Base-by-base conservation (phyloP, 2,888 invertebrate species). In the Machimus atricapillus region DNA sequence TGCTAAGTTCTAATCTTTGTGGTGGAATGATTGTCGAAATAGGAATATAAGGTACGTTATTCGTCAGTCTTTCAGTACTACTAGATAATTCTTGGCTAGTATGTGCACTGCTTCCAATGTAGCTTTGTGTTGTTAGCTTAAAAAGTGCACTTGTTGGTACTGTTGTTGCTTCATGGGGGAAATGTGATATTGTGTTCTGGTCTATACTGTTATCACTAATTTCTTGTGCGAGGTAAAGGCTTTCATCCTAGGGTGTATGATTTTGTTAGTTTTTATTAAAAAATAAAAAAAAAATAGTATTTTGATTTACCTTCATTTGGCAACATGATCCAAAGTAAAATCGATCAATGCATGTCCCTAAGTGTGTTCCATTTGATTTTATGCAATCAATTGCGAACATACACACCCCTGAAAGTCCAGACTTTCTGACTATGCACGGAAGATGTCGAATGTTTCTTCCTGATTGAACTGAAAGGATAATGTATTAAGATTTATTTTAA, bases 311-410 rank as follows among this genome's bases (percentile, higher is more conserved):
- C 89, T 95, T 95, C 87, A 97, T 94, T 90, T 96, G 96, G 91
- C 98, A 98, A 91, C 98, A 98, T 46, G 97, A 97, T 86, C 98
- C 98, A 91, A 98, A 98, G 93, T 97, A 98, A 92, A 98, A 98
- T 89, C 97, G 95, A 93, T 98, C 98, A 90, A 98, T 97, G 92
- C 98, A 98, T 1, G 97, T 97, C 43, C 97, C 98, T 89, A 98
- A 93, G 90, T 98, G 98, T 0, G 97, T 96, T 73, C 98, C 98
- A 91, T 98, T 98, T 88, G 96, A 95, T 93, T 97, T 97, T 78
- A 97, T 94, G 91, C 98, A 98, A 90, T 98, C 97, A 92, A 97
- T 97, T 88, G 97, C 98, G 91, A 98, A 98, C 98, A 98, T 98
- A 91, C 98, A 98, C 0, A 97, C 94, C 0, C 98, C 98, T 88